These are phyloP conservation scores for Kuschelorhynchus macadamiae DNA, from an alignment of 2,888 invertebrate species.

Conservation along the genomic window DNA sequence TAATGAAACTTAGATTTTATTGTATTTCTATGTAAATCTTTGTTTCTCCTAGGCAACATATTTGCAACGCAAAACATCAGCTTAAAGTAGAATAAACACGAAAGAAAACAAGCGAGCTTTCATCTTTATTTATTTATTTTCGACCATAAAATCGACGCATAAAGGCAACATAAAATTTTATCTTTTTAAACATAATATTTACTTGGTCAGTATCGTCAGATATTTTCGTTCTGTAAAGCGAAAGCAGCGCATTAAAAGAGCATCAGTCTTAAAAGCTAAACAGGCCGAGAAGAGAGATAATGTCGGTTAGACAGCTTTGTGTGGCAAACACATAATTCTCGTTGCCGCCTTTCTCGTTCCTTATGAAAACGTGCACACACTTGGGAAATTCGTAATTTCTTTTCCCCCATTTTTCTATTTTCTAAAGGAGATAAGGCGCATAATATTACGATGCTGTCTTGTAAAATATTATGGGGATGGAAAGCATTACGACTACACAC, in stretches of 20 bases:
- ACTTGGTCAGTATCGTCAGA: constrained; percentile 40
- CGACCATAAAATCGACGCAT: constrained; percentile 36
- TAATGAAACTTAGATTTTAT: too few relatives aligned
- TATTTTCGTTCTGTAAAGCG: constrained; percentile 37
- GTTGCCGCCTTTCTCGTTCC: constrained; percentile 52
- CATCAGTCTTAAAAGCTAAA: constrained; percentile 66
- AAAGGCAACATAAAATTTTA: constrained; percentile 45
- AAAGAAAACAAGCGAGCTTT: constrained; percentile 12
- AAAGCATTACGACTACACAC: constrained; percentile 50
- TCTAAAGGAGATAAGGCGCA: constrained; percentile 57
- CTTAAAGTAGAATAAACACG: neutral
- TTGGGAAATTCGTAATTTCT: constrained; percentile 64
- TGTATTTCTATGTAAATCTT: too few relatives aligned
- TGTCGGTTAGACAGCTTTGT: constrained; percentile 62
- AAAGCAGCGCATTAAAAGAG: constrained; percentile 64
- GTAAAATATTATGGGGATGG: constrained; percentile 53
- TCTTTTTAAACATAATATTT: constrained; percentile 41
- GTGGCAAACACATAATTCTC: constrained; percentile 62
- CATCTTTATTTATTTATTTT: constrained; percentile 35
- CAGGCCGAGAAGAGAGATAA: constrained; percentile 65
- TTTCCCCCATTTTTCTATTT: constrained; percentile 60
- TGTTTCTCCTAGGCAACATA: too few relatives aligned
- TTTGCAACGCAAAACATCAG: too few relatives aligned
- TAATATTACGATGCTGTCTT: constrained; percentile 53
- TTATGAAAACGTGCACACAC: constrained; percentile 60